Evolutionary conservation across 2,113 vertebrate genomes (phyloP), one percentile per base, ranked within the genome.

Genomic region (Balaenoptera acutorostrata): DNA sequence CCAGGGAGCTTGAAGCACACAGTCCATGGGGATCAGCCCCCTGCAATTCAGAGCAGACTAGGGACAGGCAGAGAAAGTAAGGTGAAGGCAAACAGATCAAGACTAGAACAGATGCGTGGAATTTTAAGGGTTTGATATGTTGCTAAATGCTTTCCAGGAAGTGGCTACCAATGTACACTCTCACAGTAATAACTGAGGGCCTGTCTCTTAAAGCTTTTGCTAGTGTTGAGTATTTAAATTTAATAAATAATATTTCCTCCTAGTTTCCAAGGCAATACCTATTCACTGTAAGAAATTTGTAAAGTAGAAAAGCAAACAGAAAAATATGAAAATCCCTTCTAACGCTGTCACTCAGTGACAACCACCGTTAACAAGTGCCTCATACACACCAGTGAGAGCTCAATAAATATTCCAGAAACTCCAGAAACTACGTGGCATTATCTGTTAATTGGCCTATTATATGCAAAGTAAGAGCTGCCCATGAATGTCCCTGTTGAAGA

Each of bases 261-360:
- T 77, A 39, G 68, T 71, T 64, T 49, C 66, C 69, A 57, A 81
- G 36, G 44, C 15, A 64, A 90, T 64, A 21, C 21, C 66, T 21
- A 88, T 61, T 27, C 29, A 46, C 3, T n/a, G 18, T 63, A 57
- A 77, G 72, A 91, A 61, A 68, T 74, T 23, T 55, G 49, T 49
- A 63, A 92, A 64, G 31, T 46, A 80, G 78, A 72, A 69, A 91
- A 89, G 63, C 49, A 89, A 97, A 75, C 25, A 61, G 86, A 90
- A 90, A 85, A 72, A 81, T 18, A 75, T 66, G 52, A 52, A 93
- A 83, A 87, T 83, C 5, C 27, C 21, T 5, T 81, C 69, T 86
- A 33, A 68, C 7, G 20, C 55, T 90, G 31, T 12, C 27, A 69
- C 17, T 74, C 31, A 3, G 49, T 44, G 55, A 33, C 27, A 89